Conservation (phyloP, 2,113 vertebrate species). For the Gorilla gorilla region DNA sequence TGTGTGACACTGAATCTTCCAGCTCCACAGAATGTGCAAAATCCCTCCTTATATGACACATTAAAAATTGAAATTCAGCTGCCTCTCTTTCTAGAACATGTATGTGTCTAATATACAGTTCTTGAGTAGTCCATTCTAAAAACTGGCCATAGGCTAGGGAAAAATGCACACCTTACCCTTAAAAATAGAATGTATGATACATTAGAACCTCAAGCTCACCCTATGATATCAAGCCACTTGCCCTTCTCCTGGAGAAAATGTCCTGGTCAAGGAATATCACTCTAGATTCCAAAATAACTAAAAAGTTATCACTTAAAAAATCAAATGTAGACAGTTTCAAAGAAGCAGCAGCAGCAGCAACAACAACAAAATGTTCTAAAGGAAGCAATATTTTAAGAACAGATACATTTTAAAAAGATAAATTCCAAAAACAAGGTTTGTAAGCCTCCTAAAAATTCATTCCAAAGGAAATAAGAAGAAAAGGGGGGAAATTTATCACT, state of each 20-base stretch:
- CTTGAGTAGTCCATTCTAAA: neutral
- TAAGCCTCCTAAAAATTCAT: slow-evolving; percentile 22
- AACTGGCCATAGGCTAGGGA: neutral
- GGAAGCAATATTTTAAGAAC: neutral
- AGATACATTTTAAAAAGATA: neutral
- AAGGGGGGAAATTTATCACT: neutral
- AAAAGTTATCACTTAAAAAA: neutral
- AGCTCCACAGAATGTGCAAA: neutral
- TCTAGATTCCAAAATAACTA: neutral
- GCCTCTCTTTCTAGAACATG: slow-evolving; percentile 23
- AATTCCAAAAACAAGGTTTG: neutral
- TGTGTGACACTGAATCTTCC: neutral
- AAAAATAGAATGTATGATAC: neutral
- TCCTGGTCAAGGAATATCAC: neutral
- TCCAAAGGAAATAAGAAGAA: neutral
- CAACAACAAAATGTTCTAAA: neutral
- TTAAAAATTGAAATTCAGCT: slow-evolving; percentile 51
- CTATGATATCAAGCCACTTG: neutral
- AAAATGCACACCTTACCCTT: neutral
- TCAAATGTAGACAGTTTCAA: neutral
- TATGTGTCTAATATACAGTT: neutral
- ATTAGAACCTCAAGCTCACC: neutral
- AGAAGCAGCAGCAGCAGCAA: neutral
- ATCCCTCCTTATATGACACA: neutral
- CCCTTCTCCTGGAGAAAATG: neutral